Evolutionary conservation across 2,113 vertebrate genomes (phyloP), one percentile per base, ranked within the genome.

Genomic region (Hystrix cristata): DNA sequence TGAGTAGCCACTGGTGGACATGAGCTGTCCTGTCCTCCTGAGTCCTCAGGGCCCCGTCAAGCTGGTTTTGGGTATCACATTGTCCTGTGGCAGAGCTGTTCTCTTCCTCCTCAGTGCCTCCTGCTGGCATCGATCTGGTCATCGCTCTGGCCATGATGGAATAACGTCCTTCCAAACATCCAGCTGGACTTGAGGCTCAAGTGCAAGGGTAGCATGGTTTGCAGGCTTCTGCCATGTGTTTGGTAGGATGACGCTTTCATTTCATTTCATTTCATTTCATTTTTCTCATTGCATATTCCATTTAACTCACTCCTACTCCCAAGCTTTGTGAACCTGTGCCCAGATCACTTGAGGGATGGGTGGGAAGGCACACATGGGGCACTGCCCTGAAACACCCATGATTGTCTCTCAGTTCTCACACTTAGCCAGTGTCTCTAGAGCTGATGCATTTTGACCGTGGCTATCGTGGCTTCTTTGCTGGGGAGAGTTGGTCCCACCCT

Each of bases 271-370:
- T 62, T 90, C 16, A 27, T 62, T 69, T 64, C 16, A 1, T 60
- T 62, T 74, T 84, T 55, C 72, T 25, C 27, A 1, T 76, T 90
- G 53, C 15, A 59, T 34, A 1, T 76, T 87, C 64, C 15, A 64
- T 51, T 71, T 34, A 11, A 29, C 87, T 59, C 51, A 38, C 31
- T 57, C 92, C 95, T 67, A 85, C 76, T 90, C 64, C 62, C 88
- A 80, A 27, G 31, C 38, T 2, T 0, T 23, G 25, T 21, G 64
- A 62, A 65, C 43, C 82, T 86, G 79, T 93, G 74, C 87, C 69
- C 79, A 85, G 95, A 65, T n/a, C 62, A 59, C 84, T 53, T 7
- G 51, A 83, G 76, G 80, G 92, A 38, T 62, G 65, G 53, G 87
- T 25, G n/a, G 87, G 84, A 59, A 81, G 86, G 46, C 48, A 1